phyloP scores from a whole-genome alignment of 2,113 vertebrate species.

The Gymnorhina tibicen region DNA sequence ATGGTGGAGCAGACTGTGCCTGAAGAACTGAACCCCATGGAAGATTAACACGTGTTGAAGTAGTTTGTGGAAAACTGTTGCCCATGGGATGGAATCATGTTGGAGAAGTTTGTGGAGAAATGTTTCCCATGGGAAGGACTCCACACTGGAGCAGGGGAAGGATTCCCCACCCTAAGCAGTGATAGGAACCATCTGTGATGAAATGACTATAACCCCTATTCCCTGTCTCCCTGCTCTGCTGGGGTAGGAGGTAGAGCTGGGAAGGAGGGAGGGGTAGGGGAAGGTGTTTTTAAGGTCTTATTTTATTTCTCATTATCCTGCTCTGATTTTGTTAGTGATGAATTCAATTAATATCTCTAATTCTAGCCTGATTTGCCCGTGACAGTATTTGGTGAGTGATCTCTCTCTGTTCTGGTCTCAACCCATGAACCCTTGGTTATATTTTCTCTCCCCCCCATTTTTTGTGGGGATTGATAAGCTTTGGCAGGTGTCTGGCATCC shows the following conservation, averaged over 20 bases:
- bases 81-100: background rate
- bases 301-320: background rate
- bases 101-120: background rate
- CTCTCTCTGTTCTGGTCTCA: background rate
- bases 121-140: background rate
- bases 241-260: background rate
- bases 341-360: background rate
- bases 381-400: background rate
- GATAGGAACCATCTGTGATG: background rate
- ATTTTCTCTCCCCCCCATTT: background rate
- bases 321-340: background rate
- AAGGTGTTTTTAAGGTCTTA: background rate
- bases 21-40: background rate
- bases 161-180: background rate
- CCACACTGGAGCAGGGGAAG: background rate
- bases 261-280: background rate
- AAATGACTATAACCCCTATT: background rate
- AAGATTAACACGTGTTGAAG: background rate
- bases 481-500: background rate
- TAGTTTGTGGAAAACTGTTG: background rate
- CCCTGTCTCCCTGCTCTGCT: background rate
- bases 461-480: background rate
- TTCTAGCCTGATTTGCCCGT: background rate
- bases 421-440: background rate
- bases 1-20: background rate